These are phyloP conservation scores for Cyprinodon variegatus DNA, from an alignment of 2,113 vertebrate species.

Conservation along the genomic window DNA sequence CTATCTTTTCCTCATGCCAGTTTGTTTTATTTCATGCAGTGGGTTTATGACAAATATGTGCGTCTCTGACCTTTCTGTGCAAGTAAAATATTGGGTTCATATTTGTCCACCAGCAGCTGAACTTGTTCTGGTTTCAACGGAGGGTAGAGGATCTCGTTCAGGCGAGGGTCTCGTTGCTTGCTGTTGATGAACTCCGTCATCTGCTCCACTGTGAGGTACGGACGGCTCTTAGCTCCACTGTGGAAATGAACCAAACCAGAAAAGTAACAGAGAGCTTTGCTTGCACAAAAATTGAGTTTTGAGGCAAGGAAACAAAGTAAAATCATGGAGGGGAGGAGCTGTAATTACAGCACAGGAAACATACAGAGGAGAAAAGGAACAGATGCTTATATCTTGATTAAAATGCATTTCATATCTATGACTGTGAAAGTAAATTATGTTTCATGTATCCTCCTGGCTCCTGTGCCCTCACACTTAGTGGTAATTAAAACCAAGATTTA, in stretches of 20 bases:
- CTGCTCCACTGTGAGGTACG: slow-evolving; percentile 93
- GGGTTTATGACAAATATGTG: slow-evolving; percentile 13
- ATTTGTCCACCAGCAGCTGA: slow-evolving; percentile 95
- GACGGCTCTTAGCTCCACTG: slow-evolving; percentile 92
- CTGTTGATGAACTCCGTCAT: slow-evolving; percentile 97
- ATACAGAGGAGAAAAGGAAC: slow-evolving; percentile 22
- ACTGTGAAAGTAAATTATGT: slow-evolving; percentile 33
- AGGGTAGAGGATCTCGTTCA: slow-evolving; percentile 98
- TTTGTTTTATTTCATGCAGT: too few relatives aligned
- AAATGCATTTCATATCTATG: slow-evolving; percentile 53
- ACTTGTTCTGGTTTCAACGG: slow-evolving; percentile 96
- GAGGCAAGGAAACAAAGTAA: slow-evolving; percentile 13
- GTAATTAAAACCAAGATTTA: slow-evolving; percentile 67
- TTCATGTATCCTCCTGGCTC: slow-evolving; percentile 41
- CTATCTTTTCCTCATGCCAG: too few relatives aligned
- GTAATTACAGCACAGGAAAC: slow-evolving; percentile 34
- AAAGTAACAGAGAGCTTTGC: not conserved
- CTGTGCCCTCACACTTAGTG: slow-evolving; percentile 47
- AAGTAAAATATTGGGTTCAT: slow-evolving; percentile 87
- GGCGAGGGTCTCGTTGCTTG: slow-evolving; percentile 92
- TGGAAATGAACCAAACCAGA: slow-evolving; percentile 6
- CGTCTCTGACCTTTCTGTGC: slow-evolving; percentile 89
- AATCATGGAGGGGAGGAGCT: slow-evolving; percentile 16
- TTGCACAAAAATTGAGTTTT: not conserved
- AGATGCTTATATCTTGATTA: slow-evolving; percentile 64